Evolutionary conservation across 1,140 invertebrate species (phyloP).

Genomic region (Drosophila orosa): DNA sequence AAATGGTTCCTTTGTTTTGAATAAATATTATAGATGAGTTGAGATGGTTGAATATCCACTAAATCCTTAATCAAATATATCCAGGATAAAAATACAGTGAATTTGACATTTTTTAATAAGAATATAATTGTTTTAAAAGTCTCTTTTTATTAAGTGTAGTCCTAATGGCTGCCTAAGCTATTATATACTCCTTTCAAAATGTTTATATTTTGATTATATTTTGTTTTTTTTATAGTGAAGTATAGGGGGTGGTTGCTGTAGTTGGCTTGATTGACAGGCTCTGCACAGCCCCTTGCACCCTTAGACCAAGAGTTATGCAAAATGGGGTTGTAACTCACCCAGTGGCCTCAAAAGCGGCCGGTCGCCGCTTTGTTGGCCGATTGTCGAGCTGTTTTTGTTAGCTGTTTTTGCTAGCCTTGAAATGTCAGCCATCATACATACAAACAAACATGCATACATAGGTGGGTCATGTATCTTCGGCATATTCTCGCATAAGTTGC

Average conservation of each 20-base stretch:
- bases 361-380: constrained; percentile 14
- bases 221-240: constrained; percentile 5
- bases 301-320: constrained; percentile 18
- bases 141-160: background rate
- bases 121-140: background rate
- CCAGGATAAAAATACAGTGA: background rate
- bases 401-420: constrained; percentile 29
- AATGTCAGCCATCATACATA: constrained; percentile 18
- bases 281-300: constrained; percentile 12
- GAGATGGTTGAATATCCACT: no score
- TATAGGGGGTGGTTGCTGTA: constrained; percentile 10
- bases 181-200: background rate
- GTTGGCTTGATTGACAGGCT: constrained; percentile 37
- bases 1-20: no score
- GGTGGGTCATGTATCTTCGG: constrained; percentile 23
- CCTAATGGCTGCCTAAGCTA: background rate
- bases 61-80: no score
- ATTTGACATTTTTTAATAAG: background rate
- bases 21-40: no score
- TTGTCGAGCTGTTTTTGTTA: constrained; percentile 18
- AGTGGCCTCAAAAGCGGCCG: constrained; percentile 38
- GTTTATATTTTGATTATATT: background rate
- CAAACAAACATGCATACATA: background rate
- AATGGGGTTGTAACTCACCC: constrained; percentile 37
- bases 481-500: constrained; percentile 12